These are phyloP conservation scores for Climacteris rufus DNA, from an alignment of 2,113 vertebrate species.

Conservation along the genomic window DNA sequence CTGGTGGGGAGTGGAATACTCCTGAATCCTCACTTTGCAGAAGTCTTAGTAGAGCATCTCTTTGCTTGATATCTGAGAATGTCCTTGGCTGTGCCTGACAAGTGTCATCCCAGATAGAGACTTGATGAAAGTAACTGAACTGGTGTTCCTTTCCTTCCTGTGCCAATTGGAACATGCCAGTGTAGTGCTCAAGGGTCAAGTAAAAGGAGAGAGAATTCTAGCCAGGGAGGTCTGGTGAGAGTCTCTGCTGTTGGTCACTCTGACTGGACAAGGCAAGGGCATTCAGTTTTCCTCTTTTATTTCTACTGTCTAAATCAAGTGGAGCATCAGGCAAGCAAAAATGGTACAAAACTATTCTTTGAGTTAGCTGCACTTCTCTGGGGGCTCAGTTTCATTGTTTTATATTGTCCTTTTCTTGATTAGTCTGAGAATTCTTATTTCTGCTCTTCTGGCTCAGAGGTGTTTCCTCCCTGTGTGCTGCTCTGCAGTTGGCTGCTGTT, in stretches of 20 bases:
- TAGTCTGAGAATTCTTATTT: neutral
- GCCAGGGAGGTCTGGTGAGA: neutral
- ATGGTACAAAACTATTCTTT: neutral
- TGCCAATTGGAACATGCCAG: neutral
- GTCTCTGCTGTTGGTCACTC: neutral
- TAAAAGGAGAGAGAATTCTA: neutral
- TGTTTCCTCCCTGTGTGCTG: neutral
- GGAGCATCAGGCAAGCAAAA: neutral
- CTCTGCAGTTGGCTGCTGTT: neutral
- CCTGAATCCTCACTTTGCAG: neutral
- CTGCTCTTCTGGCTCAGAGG: neutral
- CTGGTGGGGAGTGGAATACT: neutral
- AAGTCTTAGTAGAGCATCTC: neutral
- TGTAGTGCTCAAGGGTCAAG: neutral
- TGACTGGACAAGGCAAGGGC: neutral
- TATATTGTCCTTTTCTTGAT: neutral
- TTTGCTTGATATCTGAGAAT: neutral
- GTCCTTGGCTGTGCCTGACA: neutral
- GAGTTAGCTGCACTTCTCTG: neutral
- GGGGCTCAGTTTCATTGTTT: neutral
- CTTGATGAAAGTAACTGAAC: neutral
- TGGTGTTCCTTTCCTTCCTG: neutral
- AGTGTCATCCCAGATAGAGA: neutral
- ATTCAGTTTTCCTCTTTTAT: neutral
- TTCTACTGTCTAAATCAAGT: neutral